phyloP scores from a whole-genome alignment of 2,888 invertebrate genomes.

The Drosophila tripunctata region DNA sequence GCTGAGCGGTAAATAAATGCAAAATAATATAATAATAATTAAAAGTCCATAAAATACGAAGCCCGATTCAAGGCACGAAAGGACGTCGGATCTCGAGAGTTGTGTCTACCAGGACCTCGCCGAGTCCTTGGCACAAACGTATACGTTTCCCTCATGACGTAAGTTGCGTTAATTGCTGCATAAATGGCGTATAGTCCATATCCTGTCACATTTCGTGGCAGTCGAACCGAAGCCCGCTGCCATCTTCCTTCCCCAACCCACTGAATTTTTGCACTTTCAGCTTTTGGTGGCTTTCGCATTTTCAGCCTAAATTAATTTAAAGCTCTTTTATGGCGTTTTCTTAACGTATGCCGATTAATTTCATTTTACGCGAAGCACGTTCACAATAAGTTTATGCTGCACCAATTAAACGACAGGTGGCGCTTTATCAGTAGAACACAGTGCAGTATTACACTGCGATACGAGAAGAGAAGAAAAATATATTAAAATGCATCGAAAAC shows the following conservation, averaged over 20 bases:
- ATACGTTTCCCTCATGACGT: slow-evolving; percentile 44
- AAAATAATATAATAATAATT: slow-evolving; percentile 77
- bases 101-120: not conserved
- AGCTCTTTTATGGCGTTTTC: slow-evolving; percentile 56
- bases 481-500: too few species aligned
- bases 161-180: slow-evolving; percentile 72
- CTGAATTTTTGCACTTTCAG: not conserved
- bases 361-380: slow-evolving; percentile 63
- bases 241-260: not conserved
- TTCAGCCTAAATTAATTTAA: slow-evolving; percentile 67
- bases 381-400: slow-evolving; percentile 19
- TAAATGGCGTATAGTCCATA: slow-evolving; percentile 74
- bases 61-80: slow-evolving; percentile 11
- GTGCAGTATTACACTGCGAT: not conserved
- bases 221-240: slow-evolving; percentile 23
- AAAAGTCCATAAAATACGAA: slow-evolving; percentile 55
- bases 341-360: slow-evolving; percentile 67
- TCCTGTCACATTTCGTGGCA: slow-evolving; percentile 66
- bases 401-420: slow-evolving; percentile 27
- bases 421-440: not conserved
- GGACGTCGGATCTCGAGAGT: not conserved
- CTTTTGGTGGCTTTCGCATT: not conserved
- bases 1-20: slow-evolving; percentile 69
- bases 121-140: slow-evolving; percentile 7
- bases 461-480: not conserved